Base-by-base conservation (phyloP, 2,113 vertebrate species). In the Donacobius atricapilla region DNA sequence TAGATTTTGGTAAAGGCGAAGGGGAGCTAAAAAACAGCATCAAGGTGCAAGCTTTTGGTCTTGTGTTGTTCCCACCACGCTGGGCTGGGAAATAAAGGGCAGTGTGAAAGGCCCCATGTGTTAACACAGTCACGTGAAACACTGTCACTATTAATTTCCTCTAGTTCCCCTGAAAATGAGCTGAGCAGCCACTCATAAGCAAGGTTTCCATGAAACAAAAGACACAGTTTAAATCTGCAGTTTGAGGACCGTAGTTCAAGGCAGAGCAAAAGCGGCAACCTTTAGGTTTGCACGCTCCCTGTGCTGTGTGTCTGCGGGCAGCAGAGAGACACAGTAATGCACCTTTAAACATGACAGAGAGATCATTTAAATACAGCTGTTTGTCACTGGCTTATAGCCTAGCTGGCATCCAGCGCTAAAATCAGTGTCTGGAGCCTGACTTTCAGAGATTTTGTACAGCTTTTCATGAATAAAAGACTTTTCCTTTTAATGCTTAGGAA, bases 401-500 rank as follows among this genome's bases (percentile, higher is more conserved):
- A 12, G 5, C 31, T 83, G 71, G 48, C 42, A 68, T 14, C 51
- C 6, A 12, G 42, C n/a, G 48, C 53, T 63, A 75, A 84, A 95
- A 70, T 12, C 87, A 56, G 83, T 58, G n/a, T 69, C 63, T 93
- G 77, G 19, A 90, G 48, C 40, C 31, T 61, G 83, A 39, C 21
- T 69, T 91, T 54, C 83, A 82, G 57, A 54, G 31, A 11, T 5
- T 54, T 61, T 75, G n/a, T 56, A 22, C 28, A 48, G 42, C 35
- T 75, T 90, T 37, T 24, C 28, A 8, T 57, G 65, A 84, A 60
- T 30, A 77, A 50, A 79, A n/a, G 81, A 37, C 23, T 88, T 85
- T 83, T 70, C 63, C 13, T 50, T 81, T 48, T 73, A 92, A 70
- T 78, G 54, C 58, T 87, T 30, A 72, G 69, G 75, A 93, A 91